Evolutionary conservation across 2,113 vertebrate species (phyloP).

Genomic region (Asarcornis scutulata): DNA sequence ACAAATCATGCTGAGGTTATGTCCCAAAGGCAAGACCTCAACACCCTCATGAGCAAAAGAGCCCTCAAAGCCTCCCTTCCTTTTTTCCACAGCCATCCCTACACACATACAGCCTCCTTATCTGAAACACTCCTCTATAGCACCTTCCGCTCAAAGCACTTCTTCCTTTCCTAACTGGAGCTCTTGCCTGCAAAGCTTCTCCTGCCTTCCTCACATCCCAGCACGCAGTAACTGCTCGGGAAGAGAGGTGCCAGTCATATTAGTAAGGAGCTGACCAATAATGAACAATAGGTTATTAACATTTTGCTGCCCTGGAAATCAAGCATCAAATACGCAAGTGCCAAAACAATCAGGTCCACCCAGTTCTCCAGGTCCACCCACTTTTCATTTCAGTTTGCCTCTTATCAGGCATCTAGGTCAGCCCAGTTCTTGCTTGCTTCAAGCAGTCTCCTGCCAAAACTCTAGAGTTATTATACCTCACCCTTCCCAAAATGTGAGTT

Average conservation of each 20-base stretch:
- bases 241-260: not conserved
- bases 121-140: not conserved
- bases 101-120: not conserved
- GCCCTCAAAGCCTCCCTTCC: not conserved
- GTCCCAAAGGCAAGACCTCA: not conserved
- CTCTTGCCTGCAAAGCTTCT: not conserved
- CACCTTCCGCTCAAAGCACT: not conserved
- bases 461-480: conserved; percentile 31
- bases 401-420: conserved; percentile 63
- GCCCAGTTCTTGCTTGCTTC: conserved; percentile 45
- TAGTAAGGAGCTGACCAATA: conserved; percentile 16
- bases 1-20: not conserved
- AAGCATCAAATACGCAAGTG: conserved; percentile 10
- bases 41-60: fast-evolving
- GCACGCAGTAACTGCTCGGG: not conserved
- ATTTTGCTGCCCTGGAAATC: conserved; percentile 43
- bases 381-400: conserved; percentile 25
- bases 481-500: conserved; percentile 57
- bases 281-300: conserved; percentile 26
- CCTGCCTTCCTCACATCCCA: fast-evolving
- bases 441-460: conserved; percentile 15
- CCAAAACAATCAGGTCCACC: conserved; percentile 66
- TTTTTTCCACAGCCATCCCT: not conserved
- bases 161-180: not conserved
- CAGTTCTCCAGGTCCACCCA: conserved; percentile 60